Conservation (phyloP, 2,797 vertebrate genomes). For the Parauchenoglanis ngamensis region DNA sequence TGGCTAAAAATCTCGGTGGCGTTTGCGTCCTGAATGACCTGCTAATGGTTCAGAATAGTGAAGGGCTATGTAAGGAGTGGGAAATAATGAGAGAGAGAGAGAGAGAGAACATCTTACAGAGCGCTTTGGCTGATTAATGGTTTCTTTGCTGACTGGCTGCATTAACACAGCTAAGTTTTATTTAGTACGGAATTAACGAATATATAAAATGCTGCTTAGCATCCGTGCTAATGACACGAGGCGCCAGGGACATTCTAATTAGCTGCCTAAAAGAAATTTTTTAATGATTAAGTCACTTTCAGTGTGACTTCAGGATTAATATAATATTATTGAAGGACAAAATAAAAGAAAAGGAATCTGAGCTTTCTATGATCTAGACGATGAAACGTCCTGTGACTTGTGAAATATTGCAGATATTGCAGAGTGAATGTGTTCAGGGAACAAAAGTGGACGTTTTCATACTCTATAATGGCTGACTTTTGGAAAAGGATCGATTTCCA, state of each 20-base stretch:
- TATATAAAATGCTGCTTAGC: not conserved
- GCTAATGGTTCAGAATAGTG: not conserved
- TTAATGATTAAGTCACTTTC: not conserved
- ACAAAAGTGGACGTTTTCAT: not conserved
- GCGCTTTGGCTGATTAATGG: not conserved
- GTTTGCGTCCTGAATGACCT: slow-evolving; percentile 1
- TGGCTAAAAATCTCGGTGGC: not conserved
- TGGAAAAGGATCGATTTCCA: too few species aligned
- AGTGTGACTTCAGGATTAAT: not conserved
- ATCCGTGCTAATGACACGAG: not conserved
- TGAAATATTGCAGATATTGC: not conserved
- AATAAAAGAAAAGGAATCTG: too few species aligned
- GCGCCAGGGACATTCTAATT: not conserved
- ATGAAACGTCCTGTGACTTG: not conserved
- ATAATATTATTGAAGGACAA: not conserved
- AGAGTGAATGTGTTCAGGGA: not conserved
- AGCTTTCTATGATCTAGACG: too few species aligned
- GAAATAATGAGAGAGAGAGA: not conserved
- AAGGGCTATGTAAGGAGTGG: not conserved
- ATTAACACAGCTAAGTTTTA: not conserved
- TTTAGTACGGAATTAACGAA: not conserved
- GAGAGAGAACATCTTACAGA: not conserved
- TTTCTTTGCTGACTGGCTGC: not conserved
- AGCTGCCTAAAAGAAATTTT: not conserved
- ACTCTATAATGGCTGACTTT: too few species aligned